phyloP scores from a whole-genome alignment of 2,113 vertebrate genomes.

The Burhinus oedicnemus region DNA sequence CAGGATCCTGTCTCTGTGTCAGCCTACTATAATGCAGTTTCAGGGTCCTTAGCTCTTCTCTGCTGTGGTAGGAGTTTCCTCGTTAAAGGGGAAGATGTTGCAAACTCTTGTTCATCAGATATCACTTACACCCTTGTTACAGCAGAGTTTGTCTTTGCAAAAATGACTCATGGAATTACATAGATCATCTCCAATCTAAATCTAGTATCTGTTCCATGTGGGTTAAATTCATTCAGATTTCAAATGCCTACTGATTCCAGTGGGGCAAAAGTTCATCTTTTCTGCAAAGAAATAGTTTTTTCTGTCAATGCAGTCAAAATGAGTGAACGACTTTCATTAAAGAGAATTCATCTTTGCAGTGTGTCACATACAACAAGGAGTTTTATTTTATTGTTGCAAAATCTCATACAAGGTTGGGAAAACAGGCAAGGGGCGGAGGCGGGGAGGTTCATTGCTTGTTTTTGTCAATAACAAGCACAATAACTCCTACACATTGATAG shows the following conservation, averaged over 20 bases:
- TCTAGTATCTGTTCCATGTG: background rate
- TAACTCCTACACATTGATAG: background rate
- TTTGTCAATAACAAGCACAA: background rate
- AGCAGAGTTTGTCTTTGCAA: background rate
- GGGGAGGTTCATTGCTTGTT: background rate
- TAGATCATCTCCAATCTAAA: background rate
- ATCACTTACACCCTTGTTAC: background rate
- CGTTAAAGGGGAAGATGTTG: background rate
- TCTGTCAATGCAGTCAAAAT: background rate
- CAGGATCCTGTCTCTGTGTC: background rate
- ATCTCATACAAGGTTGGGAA: background rate
- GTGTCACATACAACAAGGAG: background rate
- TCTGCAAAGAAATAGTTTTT: background rate
- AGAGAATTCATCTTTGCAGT: background rate
- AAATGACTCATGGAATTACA: background rate
- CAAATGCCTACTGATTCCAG: background rate
- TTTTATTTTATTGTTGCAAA: background rate
- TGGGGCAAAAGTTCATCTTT: background rate
- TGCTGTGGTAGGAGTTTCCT: background rate
- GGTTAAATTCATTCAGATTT: background rate
- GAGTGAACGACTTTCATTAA: background rate
- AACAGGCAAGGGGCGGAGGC: no score
- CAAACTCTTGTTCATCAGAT: background rate
- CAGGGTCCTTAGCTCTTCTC: background rate
- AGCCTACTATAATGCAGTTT: background rate